phyloP scores from a whole-genome alignment of 2,888 invertebrate genomes.

The Caenorhabditis virilis region DNA sequence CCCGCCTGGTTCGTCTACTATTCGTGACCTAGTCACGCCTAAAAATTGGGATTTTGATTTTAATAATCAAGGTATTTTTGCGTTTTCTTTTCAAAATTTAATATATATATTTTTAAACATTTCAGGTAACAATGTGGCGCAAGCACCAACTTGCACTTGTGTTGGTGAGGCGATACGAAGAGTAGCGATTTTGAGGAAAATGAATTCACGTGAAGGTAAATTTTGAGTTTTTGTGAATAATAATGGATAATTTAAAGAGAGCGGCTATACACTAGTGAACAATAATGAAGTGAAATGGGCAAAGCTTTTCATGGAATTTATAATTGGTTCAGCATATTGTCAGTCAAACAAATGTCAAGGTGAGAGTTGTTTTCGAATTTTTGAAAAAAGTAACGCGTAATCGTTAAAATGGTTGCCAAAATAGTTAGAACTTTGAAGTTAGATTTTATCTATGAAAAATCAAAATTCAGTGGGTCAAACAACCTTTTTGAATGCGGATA shows the following conservation, averaged over 20 bases:
- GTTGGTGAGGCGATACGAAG: constrained; percentile 46
- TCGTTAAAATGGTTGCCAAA: too few relatives aligned
- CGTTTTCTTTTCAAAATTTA: neutral
- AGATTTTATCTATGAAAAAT: too few relatives aligned
- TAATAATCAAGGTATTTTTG: constrained; percentile 11
- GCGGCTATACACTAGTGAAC: constrained; percentile 46
- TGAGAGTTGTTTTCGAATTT: constrained; percentile 7
- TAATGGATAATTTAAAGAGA: constrained; percentile 9
- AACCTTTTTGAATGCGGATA: too few relatives aligned
- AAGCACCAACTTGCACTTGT: constrained; percentile 41
- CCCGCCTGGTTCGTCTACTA: constrained; percentile 29
- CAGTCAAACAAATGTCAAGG: constrained; percentile 46
- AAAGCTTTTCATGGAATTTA: constrained; percentile 62
- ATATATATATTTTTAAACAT: too few relatives aligned
- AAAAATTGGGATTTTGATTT: constrained; percentile 39
- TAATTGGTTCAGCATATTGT: constrained; percentile 50
- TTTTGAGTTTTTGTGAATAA: neutral
- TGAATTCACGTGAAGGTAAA: constrained; percentile 32
- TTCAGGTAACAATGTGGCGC: too few relatives aligned
- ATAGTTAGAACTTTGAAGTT: too few relatives aligned
- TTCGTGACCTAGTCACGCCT: constrained; percentile 45
- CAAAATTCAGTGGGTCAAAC: too few relatives aligned
- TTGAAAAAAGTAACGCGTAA: too few relatives aligned
- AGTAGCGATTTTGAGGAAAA: constrained; percentile 37
- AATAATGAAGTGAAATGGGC: constrained; percentile 58